Percentiles rank a stretch among this genome's conserved stretches.
Conservation (phyloP, 2,888 invertebrate genomes). For the Drosophila subquinaria region DNA sequence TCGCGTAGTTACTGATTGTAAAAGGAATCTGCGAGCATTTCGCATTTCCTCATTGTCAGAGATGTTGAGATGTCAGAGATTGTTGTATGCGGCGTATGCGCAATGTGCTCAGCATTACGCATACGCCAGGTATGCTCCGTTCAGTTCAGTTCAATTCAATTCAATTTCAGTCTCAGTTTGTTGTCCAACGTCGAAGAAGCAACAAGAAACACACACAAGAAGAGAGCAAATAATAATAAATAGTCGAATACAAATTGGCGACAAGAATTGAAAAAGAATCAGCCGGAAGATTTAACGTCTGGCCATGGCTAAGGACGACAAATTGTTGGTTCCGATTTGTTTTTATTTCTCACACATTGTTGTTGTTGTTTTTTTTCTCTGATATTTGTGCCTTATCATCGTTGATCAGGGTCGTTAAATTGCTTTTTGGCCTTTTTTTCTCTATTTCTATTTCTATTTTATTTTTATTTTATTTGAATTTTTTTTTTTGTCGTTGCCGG, state of each 20-base stretch:
- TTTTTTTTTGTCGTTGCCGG: slow-evolving; percentile 49
- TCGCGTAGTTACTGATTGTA: slow-evolving; percentile 6
- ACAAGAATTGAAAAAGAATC: slow-evolving; percentile 11
- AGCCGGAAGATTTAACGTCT: slow-evolving; percentile 43
- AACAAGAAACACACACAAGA: neutral
- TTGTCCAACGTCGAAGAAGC: slow-evolving; percentile 8
- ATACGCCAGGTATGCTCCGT: slow-evolving; percentile 61
- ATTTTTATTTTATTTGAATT: slow-evolving; percentile 2
- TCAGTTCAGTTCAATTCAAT: neutral
- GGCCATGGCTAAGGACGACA: slow-evolving; percentile 71
- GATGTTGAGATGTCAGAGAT: neutral
- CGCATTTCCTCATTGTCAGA: slow-evolving; percentile 12
- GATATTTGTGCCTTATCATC: slow-evolving; percentile 57
- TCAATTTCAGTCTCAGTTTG: slow-evolving; percentile 5
- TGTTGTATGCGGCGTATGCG: slow-evolving; percentile 52
- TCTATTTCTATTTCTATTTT: neutral
- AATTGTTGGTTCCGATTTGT: slow-evolving; percentile 38
- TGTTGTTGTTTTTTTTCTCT: slow-evolving; percentile 12
- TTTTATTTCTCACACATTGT: neutral
- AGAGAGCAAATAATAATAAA: neutral
- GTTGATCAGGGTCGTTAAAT: slow-evolving; percentile 36
- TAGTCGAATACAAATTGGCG: slow-evolving; percentile 26
- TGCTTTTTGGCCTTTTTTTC: slow-evolving; percentile 8
- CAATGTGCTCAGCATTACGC: slow-evolving; percentile 55
- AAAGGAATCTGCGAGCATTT: neutral